phyloP scores from a whole-genome alignment of 2,113 vertebrate genomes.

The Harpagus bidentatus region DNA sequence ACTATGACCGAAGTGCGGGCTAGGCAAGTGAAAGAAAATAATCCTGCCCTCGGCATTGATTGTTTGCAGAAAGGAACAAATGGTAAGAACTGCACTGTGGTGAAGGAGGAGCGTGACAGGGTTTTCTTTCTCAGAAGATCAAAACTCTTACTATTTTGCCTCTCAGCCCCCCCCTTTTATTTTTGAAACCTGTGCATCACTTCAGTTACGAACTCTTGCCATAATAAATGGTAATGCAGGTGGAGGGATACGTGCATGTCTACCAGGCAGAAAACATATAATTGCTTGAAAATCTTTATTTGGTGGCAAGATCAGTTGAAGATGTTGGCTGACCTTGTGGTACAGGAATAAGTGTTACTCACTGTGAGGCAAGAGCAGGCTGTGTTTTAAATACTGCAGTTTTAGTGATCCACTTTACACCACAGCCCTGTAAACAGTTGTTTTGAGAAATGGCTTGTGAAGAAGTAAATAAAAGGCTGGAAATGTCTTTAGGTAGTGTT shows the following conservation, averaged over 20 bases:
- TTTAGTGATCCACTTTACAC: background rate
- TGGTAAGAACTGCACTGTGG: constrained; percentile 66
- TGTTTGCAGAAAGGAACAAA: constrained; percentile 91
- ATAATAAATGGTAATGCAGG: background rate
- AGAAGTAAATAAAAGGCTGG: background rate
- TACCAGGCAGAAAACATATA: rapidly evolving
- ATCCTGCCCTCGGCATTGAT: constrained; percentile 91
- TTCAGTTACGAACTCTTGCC: background rate
- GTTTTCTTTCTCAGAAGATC: background rate
- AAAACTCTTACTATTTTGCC: background rate
- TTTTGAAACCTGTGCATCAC: background rate
- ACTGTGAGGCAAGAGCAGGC: background rate
- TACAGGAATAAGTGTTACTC: background rate
- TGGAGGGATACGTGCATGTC: background rate
- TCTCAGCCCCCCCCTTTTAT: background rate
- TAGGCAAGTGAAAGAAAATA: constrained; percentile 88
- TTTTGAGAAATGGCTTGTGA: background rate
- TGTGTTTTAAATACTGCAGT: background rate
- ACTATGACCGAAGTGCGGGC: constrained; percentile 94
- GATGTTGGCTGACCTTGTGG: background rate
- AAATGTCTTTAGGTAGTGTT: background rate
- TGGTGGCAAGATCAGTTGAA: background rate
- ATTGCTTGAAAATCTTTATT: background rate
- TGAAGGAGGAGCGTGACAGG: background rate
- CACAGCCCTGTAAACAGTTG: background rate